Base-by-base conservation (phyloP, 2,113 vertebrate genomes). In the Todiramphus chloris region DNA sequence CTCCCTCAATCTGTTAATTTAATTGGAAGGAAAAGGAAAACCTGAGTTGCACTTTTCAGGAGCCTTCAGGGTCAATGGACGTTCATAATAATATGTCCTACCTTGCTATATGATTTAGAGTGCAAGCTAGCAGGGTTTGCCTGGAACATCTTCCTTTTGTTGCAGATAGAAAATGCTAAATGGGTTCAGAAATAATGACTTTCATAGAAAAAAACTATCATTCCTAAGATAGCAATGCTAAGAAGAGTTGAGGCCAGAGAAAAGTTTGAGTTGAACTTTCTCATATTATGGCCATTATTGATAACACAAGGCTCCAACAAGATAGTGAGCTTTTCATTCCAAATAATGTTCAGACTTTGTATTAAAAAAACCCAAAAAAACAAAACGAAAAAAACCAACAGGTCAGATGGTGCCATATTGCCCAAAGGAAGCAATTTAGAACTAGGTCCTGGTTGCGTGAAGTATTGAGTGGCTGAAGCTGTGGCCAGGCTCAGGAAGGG, bases 21-120 rank as follows among this genome's bases (percentile, higher is more conserved):
- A 96, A 93, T 93, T 92, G 80, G 58, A 92, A 96, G 56, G 64
- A 75, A 67, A 90, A 73, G 21, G 31, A 84, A 94, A 91, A 67
- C 18, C 63, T 48, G 37, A 67, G 28, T 37, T 81, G 21, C 23
- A 63, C 18, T 89, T 96, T 95, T 94, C 68, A 81, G 37, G 83
- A 78, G 28, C 63, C 43, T 87, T 84, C 48, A 72, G 60, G 39
- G 51, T 94, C 72, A 62, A 39, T 80, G 11, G 0, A 15, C 59
- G 51, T 33, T 89, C 75, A 41, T 74, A 93, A 90, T 78, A 89
- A 78, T 83, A 50, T 78, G 19, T 66, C 37, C 37, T 92, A 37
- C 27, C 83, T 89, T 83, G 35, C 50, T 92, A n/a, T 81, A 83
- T 95, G 87, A 95, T 96, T 88, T 69, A 73, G 60, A 81, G 44